phyloP scores from a whole-genome alignment of 1,140 invertebrate species.

The Reticulitermes speratus region DNA sequence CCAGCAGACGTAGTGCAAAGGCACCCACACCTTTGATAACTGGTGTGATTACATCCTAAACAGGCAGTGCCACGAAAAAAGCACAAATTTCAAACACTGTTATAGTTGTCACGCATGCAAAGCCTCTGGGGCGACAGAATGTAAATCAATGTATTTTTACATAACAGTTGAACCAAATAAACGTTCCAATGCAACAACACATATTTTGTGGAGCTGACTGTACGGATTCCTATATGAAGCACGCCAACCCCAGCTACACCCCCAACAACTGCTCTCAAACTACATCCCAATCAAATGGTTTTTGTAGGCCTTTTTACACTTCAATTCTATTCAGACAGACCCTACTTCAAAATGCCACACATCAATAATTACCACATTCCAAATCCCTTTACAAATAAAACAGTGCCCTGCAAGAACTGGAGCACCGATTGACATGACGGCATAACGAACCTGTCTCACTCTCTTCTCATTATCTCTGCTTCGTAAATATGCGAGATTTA shows the following conservation, averaged over 20 bases:
- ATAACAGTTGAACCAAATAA: background rate
- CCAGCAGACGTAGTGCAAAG: no score
- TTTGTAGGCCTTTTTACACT: background rate
- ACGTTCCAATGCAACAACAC: background rate
- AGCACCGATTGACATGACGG: no score
- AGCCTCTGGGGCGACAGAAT: no score
- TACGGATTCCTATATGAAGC: background rate
- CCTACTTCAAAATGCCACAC: background rate
- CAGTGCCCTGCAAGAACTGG: no score
- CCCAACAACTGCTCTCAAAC: background rate
- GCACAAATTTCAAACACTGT: no score
- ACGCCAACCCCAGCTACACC: background rate
- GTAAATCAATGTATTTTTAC: background rate
- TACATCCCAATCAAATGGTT: background rate
- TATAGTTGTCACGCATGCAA: no score
- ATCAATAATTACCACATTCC: background rate
- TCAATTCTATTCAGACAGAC: background rate
- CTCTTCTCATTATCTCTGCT: no score
- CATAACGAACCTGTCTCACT: no score
- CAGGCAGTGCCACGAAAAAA: no score
- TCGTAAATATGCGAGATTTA: no score
- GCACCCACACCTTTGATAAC: no score
- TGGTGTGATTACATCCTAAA: no score
- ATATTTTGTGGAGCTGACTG: background rate
- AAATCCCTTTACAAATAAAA: background rate